Conservation (phyloP, 2,888 invertebrate genomes). For the Agapetus fuscipes region DNA sequence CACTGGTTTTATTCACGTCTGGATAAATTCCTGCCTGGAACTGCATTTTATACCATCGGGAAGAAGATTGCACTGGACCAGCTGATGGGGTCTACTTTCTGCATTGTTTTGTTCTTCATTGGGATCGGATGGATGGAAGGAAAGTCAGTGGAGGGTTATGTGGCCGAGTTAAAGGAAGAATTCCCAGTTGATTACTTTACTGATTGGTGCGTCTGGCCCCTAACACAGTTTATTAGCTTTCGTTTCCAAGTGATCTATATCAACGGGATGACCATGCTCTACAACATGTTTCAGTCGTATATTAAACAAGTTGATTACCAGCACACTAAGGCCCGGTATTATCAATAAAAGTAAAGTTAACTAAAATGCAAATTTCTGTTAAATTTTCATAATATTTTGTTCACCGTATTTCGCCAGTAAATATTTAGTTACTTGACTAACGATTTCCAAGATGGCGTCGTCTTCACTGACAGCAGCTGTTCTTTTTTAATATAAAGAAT, state of each 20-base stretch:
- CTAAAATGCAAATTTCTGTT: too few species aligned
- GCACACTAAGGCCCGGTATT: conserved; percentile 7
- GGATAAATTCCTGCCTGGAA: conserved; percentile 55
- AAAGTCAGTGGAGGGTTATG: conserved; percentile 45
- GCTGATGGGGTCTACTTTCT: conserved; percentile 65
- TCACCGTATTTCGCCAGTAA: too few species aligned
- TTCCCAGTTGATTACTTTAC: conserved; percentile 63
- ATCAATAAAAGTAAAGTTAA: too few species aligned
- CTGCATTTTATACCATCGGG: conserved; percentile 44
- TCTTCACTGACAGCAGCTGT: too few species aligned
- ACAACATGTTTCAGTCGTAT: conserved; percentile 82
- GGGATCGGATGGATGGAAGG: conserved; percentile 69
- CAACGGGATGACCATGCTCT: conserved; percentile 73
- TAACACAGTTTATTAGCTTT: conserved; percentile 85
- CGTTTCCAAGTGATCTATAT: conserved; percentile 83
- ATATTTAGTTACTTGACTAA: too few species aligned
- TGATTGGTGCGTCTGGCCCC: conserved; percentile 88
- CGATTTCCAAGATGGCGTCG: too few species aligned
- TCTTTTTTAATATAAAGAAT: too few species aligned
- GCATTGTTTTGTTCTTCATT: conserved; percentile 69
- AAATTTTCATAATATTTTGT: too few species aligned
- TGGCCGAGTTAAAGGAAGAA: conserved; percentile 55
- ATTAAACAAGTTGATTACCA: conserved; percentile 58
- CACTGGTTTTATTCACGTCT: conserved; percentile 77
- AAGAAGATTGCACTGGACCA: conserved; percentile 66